These are phyloP conservation scores for Syrista parreyssii DNA, from an alignment of 2,888 invertebrate species.

Conservation along the genomic window DNA sequence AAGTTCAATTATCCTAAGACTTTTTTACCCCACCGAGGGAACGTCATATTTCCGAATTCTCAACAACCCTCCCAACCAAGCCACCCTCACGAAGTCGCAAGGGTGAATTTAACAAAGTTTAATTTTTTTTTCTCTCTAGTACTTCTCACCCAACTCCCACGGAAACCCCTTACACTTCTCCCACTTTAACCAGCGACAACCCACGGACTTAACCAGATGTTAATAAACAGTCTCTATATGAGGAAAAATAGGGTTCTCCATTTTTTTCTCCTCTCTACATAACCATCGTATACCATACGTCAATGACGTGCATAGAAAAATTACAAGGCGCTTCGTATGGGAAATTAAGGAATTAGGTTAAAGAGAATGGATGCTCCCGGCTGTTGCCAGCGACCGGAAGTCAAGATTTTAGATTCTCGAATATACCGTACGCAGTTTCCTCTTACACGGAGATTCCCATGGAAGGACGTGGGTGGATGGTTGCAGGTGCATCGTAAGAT, in stretches of 20 bases:
- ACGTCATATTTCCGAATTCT: background rate
- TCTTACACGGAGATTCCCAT: slow-evolving; percentile 43
- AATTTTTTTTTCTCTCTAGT: background rate
- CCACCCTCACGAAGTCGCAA: background rate
- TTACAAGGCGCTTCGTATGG: slow-evolving; percentile 1
- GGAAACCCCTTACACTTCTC: slow-evolving; percentile 42
- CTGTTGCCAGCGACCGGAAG: slow-evolving; percentile 43
- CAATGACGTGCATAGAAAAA: background rate
- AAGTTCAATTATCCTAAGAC: background rate
- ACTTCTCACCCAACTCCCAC: slow-evolving; percentile 29
- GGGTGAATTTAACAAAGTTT: background rate
- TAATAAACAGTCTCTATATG: slow-evolving; percentile 11
- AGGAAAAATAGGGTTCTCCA: background rate
- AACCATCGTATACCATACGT: background rate
- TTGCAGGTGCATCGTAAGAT: slow-evolving; percentile 54
- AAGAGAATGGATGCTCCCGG: background rate
- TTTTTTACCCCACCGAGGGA: background rate
- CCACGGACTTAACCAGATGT: slow-evolving; percentile 38
- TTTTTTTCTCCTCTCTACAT: background rate
- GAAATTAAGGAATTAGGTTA: slow-evolving; percentile 1
- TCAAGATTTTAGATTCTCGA: slow-evolving; percentile 48
- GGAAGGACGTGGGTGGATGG: slow-evolving; percentile 42
- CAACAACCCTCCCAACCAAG: background rate
- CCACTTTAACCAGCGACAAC: slow-evolving; percentile 29
- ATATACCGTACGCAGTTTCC: slow-evolving; percentile 39